Conservation (phyloP, 2,888 invertebrate species). For the Drosophila siamana region DNA sequence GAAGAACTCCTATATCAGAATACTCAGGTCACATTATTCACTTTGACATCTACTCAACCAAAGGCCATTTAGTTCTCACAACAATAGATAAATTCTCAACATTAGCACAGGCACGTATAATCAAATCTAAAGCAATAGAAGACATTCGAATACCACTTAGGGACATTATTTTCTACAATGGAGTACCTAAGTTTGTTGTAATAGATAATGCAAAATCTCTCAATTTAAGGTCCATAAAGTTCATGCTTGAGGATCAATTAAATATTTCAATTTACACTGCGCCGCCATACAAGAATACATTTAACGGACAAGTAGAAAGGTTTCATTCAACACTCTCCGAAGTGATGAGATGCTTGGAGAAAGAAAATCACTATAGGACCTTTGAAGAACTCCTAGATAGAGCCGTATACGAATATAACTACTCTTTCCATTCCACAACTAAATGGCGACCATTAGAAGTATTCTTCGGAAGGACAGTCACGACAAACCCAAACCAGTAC, state of each 20-base stretch:
- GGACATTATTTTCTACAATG: constrained; percentile 11
- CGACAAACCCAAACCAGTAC: neutral
- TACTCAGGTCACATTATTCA: constrained; percentile 12
- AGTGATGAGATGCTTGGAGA: neutral
- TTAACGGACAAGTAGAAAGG: constrained; percentile 1
- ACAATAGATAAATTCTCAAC: constrained; percentile 12
- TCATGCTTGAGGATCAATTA: neutral
- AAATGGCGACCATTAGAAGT: neutral
- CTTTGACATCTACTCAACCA: constrained; percentile 3
- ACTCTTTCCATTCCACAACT: neutral
- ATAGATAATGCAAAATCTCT: constrained; percentile 6
- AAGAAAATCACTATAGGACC: neutral
- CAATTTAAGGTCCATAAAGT: neutral
- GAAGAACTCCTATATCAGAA: neutral
- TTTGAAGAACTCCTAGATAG: neutral
- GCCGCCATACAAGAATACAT: neutral
- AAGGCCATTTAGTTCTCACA: neutral
- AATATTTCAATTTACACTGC: neutral
- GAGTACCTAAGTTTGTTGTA: neutral
- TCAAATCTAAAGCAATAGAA: constrained; percentile 11
- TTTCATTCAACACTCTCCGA: neutral
- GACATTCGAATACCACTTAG: constrained; percentile 13
- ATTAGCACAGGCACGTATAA: neutral
- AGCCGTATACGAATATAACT: neutral
- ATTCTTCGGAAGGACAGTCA: neutral